Conservation (phyloP, 2,113 vertebrate genomes). For the Garra rufa region DNA sequence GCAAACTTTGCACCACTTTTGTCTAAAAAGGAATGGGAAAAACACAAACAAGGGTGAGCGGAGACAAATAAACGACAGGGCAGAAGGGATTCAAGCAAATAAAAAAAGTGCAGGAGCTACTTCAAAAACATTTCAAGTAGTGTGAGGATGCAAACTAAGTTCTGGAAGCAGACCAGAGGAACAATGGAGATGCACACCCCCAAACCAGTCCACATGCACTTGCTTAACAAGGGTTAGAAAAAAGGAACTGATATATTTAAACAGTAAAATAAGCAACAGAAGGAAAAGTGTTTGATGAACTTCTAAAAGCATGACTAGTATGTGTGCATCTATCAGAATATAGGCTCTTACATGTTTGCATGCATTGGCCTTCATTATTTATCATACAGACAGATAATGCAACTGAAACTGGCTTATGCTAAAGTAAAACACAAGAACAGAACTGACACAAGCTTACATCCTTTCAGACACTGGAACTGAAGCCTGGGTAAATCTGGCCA, state of each 20-base stretch:
- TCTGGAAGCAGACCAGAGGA: background rate
- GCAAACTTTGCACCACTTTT: constrained; percentile 78
- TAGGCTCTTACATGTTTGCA: background rate
- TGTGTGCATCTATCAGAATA: background rate
- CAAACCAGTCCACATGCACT: constrained; percentile 30
- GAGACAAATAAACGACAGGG: constrained; percentile 53
- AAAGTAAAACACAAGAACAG: constrained; percentile 10
- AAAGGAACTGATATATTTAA: background rate
- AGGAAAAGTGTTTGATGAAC: background rate
- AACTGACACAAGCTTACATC: constrained; percentile 1
- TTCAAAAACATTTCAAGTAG: background rate
- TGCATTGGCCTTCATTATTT: background rate
- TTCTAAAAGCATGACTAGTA: background rate
- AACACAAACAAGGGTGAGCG: constrained; percentile 54
- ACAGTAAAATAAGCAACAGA: background rate
- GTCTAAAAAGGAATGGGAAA: constrained; percentile 73
- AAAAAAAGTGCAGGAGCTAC: constrained; percentile 42
- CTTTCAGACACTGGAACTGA: constrained; percentile 55
- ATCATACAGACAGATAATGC: background rate
- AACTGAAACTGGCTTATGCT: background rate
- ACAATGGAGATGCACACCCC: background rate
- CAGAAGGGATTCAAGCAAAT: constrained; percentile 54
- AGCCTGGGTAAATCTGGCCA: constrained; percentile 64
- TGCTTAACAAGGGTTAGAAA: background rate
- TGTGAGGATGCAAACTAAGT: background rate